Base-by-base conservation (phyloP, 2,797 vertebrate genomes). In the Diplodus puntazzo region DNA sequence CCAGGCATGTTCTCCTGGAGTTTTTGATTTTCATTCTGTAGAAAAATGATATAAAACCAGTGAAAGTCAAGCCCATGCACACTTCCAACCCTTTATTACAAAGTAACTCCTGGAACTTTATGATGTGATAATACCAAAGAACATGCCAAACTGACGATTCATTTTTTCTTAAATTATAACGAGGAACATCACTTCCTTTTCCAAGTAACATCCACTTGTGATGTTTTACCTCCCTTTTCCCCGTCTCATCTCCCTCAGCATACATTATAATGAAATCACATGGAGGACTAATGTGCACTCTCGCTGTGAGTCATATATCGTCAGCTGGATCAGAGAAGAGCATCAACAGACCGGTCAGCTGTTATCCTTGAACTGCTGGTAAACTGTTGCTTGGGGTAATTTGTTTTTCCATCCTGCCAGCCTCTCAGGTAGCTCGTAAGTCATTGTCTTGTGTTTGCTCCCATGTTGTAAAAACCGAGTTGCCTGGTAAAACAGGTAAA, bases 401-500 rank as follows among this genome's bases (percentile, higher is more conserved):
- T 85, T 34, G 54, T 75, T 81, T 84, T 70, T 77, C 66, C 13
- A 11, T 46, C 82, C 64, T 12, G 30, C 55, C 59, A 54, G 69
- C 73, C 61, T 25, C 69, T 69, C 21, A 10, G 43, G 20, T 59
- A 16, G 21, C 21, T 16, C 48, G 7, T 39, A 68, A 76, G 57
- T 78, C 61, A 65, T 70, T 20, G 23, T 75, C 61, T 30, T 48
- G n/a, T 79, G 75, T 81, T 85, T 80, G 48, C 71, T 76, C 77
- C 74, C 23, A 58, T 62, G 72, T 67, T 34, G 53, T 83, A 54
- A 86, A 87, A 82, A 79, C 80, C 77, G 61, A 80, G 75, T 80
- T 57, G 60, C 18, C 58, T 50, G 17, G 48, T 58, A 80, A 74
- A 77, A 73, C 39, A 76, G 52, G 60, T 23, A 75, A 72, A 77